Base-by-base conservation (phyloP, 2,888 invertebrate species). In the Liopterus haemorrhoidalis region DNA sequence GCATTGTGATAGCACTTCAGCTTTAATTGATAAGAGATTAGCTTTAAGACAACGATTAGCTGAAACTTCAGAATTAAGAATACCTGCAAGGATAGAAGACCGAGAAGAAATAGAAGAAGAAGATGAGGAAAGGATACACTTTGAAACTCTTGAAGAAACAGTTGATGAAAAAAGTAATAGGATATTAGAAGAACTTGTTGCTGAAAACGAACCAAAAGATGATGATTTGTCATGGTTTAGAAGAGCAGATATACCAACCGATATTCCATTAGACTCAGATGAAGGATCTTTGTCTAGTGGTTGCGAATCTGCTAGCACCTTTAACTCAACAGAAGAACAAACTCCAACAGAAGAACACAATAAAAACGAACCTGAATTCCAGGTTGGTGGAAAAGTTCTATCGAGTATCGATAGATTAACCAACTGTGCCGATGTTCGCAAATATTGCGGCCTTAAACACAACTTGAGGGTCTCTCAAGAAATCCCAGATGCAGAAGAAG, bases 241-340 rank as follows among this genome's bases (percentile, higher is more conserved):
- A 39, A 62, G 62, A 19, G 49, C 62, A 32, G 57, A 58, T 15
- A 61, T 62, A 41, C 59, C 59, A 38, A 48, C 53, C 5, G 63
- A 73, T 63, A 72, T 72, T 64, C 73, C 74, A 61, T 68, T 75
- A 52, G 82, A 82, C 59, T 79, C 81, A 66, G 82, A 82, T 69
- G 82, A 82, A 59, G 81, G 82, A 53, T 82, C 82, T 38, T 79
- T 86, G 61, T 85, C 85, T 51, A 85, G 85, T 59, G 86, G 85
- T 54, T 86, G 85, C 65, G 85, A 86, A 68, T 84, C 84, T 9
- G 82, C 83, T 37, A 84, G 84, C 65, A 84, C 84, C 5, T n/a
- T n/a, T n/a, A n/a, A n/a, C n/a, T 80, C 77, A 28, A 78, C 77
- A 43, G 75, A 76, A 28, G 78, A 78, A 58, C 64, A 70, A 24